Conservation (phyloP, 1,140 invertebrate species). For the Halesus radiatus region DNA sequence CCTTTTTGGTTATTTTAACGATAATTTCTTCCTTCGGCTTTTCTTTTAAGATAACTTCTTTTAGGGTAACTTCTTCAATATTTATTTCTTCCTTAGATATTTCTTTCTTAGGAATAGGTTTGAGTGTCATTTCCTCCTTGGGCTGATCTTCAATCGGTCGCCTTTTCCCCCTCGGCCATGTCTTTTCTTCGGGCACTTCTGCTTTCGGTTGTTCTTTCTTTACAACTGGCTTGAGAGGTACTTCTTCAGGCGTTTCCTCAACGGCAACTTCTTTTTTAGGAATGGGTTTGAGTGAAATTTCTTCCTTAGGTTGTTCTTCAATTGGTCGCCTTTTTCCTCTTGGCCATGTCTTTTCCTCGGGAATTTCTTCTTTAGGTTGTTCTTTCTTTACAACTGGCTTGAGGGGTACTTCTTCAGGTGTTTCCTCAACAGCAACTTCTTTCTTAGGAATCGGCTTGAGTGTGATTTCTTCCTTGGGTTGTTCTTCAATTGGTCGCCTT, state of each 20-base stretch:
- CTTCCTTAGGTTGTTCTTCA: conserved; percentile 60
- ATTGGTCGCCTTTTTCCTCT: conserved; percentile 64
- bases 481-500: conserved; percentile 60
- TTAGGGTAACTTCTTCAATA: conserved; percentile 63
- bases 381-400: conserved; percentile 60
- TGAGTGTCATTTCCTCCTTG: conserved; percentile 58
- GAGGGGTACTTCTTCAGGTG: conserved; percentile 59
- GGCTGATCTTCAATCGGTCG: conserved; percentile 62
- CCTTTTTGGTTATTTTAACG: conserved; percentile 63
- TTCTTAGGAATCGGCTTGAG: conserved; percentile 67
- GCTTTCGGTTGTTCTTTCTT: conserved; percentile 60
- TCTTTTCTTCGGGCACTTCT: conserved; percentile 62
- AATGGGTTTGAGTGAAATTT: conserved; percentile 63
- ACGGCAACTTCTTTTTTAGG: conserved; percentile 59
- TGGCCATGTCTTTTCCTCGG: conserved; percentile 65
- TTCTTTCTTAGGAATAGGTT: conserved; percentile 57
- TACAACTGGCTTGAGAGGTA: conserved; percentile 58
- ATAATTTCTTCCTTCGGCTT: conserved; percentile 60
- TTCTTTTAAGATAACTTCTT: conserved; percentile 63
- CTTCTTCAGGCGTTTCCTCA: conserved; percentile 60
- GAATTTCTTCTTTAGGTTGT: conserved; percentile 60
- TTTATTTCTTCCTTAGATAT: conserved; percentile 60
- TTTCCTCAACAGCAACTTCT: conserved; percentile 59
- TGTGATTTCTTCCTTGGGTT: conserved; percentile 59
- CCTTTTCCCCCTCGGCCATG: conserved; percentile 66